Percentiles rank a stretch among this genome's conserved stretches.
Evolutionary conservation across 2,797 vertebrate species (phyloP).

Genomic region (Fistularia commersonii): DNA sequence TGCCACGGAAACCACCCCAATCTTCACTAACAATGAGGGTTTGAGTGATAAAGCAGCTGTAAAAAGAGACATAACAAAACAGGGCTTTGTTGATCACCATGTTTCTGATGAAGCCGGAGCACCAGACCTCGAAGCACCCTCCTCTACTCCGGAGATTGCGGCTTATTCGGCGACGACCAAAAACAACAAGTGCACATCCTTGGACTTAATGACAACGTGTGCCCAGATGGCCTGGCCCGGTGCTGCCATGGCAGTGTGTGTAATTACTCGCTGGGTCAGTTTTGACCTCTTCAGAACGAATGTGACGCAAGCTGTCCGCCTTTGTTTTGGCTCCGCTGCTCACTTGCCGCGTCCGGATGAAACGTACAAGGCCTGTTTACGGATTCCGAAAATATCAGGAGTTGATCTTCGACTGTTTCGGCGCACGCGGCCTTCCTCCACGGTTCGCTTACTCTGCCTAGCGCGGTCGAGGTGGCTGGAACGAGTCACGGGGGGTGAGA

Average conservation of each 20-base stretch:
- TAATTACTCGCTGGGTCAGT: background rate
- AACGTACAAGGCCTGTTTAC: slow-evolving; percentile 37
- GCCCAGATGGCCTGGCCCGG: slow-evolving; percentile 40
- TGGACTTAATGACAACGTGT: slow-evolving; percentile 31
- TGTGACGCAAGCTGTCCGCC: slow-evolving; percentile 42
- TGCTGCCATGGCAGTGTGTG: no score
- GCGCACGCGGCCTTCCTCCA: no score
- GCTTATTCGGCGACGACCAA: no score
- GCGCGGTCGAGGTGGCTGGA: slow-evolving; percentile 27
- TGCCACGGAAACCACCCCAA: slow-evolving; percentile 38
- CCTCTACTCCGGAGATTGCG: no score
- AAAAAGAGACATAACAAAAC: slow-evolving; percentile 19
- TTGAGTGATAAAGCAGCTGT: slow-evolving; percentile 28
- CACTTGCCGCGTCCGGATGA: slow-evolving; percentile 12
- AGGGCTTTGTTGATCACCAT: slow-evolving; percentile 43
- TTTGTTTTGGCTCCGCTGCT: slow-evolving; percentile 29
- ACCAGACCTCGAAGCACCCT: no score
- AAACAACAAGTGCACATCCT: slow-evolving; percentile 11
- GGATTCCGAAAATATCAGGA: slow-evolving; percentile 40
- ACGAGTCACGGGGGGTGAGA: slow-evolving; percentile 32
- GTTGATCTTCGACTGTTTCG: slow-evolving; percentile 2
- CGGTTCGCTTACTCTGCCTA: slow-evolving; percentile 20
- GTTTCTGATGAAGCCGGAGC: slow-evolving; percentile 36
- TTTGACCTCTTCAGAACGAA: slow-evolving; percentile 19
- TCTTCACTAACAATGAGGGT: slow-evolving; percentile 35